Percentiles rank a stretch among this genome's conserved stretches.
phyloP scores from a whole-genome alignment of 2,113 vertebrate genomes.

The Stomatorhinus ivindoensis region DNA sequence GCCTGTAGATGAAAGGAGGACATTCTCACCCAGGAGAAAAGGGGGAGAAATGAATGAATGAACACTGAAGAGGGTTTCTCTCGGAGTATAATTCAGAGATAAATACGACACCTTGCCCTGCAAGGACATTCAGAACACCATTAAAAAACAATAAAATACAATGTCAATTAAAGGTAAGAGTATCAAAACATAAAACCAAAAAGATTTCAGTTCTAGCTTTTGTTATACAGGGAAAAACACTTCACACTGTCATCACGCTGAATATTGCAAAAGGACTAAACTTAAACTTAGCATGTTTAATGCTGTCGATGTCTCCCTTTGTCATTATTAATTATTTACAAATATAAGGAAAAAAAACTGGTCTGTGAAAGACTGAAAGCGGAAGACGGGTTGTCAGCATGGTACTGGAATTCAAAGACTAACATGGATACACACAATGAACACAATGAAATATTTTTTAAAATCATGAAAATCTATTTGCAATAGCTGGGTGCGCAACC shows the following conservation, averaged over 20 bases:
- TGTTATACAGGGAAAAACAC: not conserved
- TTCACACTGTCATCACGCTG: not conserved
- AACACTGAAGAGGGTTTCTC: slow-evolving; percentile 5
- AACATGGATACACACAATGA: not conserved
- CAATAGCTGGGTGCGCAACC: not conserved
- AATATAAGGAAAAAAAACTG: not conserved
- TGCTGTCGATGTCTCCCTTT: not conserved
- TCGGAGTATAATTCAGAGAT: slow-evolving; percentile 21
- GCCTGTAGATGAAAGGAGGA: not conserved
- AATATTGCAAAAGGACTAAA: not conserved
- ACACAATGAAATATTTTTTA: not conserved
- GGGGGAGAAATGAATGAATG: slow-evolving; percentile 9
- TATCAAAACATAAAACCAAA: not conserved
- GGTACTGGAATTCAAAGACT: not conserved
- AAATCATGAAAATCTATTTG: not conserved
- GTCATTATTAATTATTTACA: not conserved
- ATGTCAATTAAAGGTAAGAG: not conserved
- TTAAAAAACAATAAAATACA: slow-evolving; percentile 17
- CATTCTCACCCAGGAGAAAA: not conserved
- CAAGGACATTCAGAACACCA: slow-evolving; percentile 53
- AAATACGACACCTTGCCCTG: slow-evolving; percentile 52
- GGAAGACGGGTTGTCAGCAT: not conserved
- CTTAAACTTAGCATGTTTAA: not conserved
- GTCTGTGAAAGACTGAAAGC: not conserved
- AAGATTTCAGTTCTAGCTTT: not conserved